These are phyloP conservation scores for Atlantisia rogersi DNA, from an alignment of 2,113 vertebrate genomes.

Conservation along the genomic window DNA sequence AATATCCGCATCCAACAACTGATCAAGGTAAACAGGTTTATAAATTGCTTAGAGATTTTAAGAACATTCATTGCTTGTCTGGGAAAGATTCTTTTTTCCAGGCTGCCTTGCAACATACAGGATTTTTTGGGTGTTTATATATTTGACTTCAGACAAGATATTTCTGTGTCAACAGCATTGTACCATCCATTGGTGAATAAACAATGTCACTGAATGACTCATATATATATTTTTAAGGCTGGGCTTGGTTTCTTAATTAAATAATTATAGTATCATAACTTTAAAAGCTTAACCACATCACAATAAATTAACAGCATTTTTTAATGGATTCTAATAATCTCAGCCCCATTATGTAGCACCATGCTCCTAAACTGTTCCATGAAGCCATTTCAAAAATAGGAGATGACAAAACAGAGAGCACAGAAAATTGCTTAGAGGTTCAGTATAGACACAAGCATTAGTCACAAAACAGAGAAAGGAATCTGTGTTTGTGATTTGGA, in stretches of 20 bases:
- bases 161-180: background rate
- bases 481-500: background rate
- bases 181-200: background rate
- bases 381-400: background rate
- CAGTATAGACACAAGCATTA: background rate
- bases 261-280: background rate
- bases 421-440: background rate
- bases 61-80: background rate
- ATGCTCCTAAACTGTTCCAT: background rate
- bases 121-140: conserved; percentile 2
- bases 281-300: background rate
- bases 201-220: background rate
- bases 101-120: background rate
- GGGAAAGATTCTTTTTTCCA: background rate
- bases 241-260: background rate
- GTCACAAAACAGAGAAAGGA: background rate
- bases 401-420: background rate
- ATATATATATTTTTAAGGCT: background rate
- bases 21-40: conserved; percentile 33
- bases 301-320: background rate
- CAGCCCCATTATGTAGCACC: background rate
- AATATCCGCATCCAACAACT: background rate
- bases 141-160: background rate
- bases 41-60: background rate
- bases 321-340: background rate